Base-by-base conservation (phyloP, 2,797 vertebrate genomes). In the Anguilla anguilla region DNA sequence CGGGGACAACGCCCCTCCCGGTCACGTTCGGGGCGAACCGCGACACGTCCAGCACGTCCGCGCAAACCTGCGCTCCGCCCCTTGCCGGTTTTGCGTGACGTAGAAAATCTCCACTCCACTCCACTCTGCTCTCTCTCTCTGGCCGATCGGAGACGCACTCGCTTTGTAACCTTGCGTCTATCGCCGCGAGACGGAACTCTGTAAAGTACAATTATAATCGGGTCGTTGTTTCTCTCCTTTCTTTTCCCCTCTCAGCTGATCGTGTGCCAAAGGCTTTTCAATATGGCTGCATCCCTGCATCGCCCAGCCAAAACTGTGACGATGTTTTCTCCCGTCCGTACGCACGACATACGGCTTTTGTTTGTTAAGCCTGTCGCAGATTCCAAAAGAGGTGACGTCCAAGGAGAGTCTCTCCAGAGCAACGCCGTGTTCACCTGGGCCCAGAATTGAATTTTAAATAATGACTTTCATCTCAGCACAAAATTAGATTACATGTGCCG, bases 1-100 rank as follows among this genome's bases (percentile, higher is more conserved):
- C 87, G 57, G 31, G 61, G 84, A 6, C 49, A 3, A 85, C 31
- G n/a, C 59, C 77, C 88, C 35, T 51, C 25, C 84, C 9, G 22
- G 51, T 13, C 46, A 84, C 61, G 31, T 25, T 13, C 22, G 25
- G 46, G 57, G 39, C 9, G 55, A 67, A 2, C 72, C 46, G 55
- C 64, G 85, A 89, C 90, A 88, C 87, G 64, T 55, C 43, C n/a
- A 91, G 89, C 89, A 90, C 83, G 87, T 89, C 89, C 83, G 39
- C 86, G 64, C 51, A 84, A 86, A 69, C 72, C 84, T 39, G 46
- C 10, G 79, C 79, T 51, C 46, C 46, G 4, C 46, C 39, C 39
- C 39, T 43, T 39, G 4, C 10, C 22, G 64, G 51, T 53, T 53
- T 10, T 11, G 6, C 15, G 72, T 77, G 5, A 15, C 35, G n/a